Evolutionary conservation across 2,888 invertebrate species (phyloP), one percentile per base, ranked within the genome.

Genomic region (Tubulanus polymorphus): DNA sequence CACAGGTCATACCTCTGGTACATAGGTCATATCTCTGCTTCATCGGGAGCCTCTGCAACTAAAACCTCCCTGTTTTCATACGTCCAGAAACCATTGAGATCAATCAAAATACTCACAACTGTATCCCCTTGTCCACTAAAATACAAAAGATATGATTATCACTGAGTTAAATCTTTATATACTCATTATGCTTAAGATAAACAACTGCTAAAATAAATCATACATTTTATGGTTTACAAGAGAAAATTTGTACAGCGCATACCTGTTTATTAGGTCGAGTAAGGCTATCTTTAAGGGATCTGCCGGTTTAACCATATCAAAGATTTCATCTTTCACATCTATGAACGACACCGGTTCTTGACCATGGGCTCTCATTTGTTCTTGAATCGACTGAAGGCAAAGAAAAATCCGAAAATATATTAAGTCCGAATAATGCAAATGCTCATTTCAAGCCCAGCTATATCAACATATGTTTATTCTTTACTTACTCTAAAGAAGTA

Each of bases 321-420:
- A 96, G 65, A 96, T 90, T 81, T 96, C 95, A 82, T 96, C 93
- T 78, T 93, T 93, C 0, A 96, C 90, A 80, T 96, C 94, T 66
- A 93, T 89, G 78, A 95, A 94, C 67, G 87, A 87, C 0, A 94
- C 91, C 0, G 89, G 88, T 63, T 93, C 92, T n/a, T 91, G 90
- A 28, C 89, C 90, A 76, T 91, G 90, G 6, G 87, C 85, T 54
- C 85, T 84, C 86, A 96, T 89, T 79, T 92, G 91, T 64, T 92
- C 90, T 79, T 93, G 90, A 64, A 96, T 93, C 1, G 91, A 93
- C 86, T 91, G 79, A 2, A 73, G 69, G 48, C 29, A 48, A 20
- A 50, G 12, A 54, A 27, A 52, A n/a, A n/a, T n/a, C n/a, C n/a
- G n/a, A n/a, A n/a, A n/a, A n/a, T n/a, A n/a, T n/a, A n/a, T n/a